Conservation (phyloP, 2,888 invertebrate genomes). For the Drosophila buzzatii region DNA sequence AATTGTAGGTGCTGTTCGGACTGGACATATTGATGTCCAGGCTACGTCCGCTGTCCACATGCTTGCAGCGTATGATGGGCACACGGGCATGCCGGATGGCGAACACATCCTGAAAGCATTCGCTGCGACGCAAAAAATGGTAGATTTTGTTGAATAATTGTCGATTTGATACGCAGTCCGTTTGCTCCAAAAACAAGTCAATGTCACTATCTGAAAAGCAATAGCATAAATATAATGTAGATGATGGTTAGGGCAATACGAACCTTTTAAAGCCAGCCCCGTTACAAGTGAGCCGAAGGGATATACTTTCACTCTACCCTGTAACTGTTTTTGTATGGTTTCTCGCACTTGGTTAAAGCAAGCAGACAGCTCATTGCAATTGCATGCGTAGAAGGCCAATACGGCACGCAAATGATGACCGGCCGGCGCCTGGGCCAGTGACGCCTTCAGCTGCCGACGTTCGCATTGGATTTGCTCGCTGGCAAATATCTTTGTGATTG, state of each 20-base stretch:
- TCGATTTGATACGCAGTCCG: conserved; percentile 32
- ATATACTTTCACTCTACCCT: conserved; percentile 79
- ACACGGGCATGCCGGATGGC: conserved; percentile 90
- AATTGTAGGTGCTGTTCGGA: conserved; percentile 90
- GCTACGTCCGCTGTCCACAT: conserved; percentile 87
- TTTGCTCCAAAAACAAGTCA: conserved; percentile 88
- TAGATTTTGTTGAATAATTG: conserved; percentile 84
- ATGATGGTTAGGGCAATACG: conserved; percentile 20
- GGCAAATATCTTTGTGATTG: conserved; percentile 50
- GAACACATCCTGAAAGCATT: conserved; percentile 87
- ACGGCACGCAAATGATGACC: conserved; percentile 64
- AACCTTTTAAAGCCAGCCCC: conserved; percentile 88
- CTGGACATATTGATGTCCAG: conserved; percentile 92
- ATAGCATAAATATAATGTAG: neutral
- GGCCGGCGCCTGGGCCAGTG: conserved; percentile 41
- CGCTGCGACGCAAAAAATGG: conserved; percentile 84
- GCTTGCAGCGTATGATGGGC: conserved; percentile 91
- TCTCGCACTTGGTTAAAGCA: conserved; percentile 66
- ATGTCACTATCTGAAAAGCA: conserved; percentile 88
- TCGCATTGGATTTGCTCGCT: conserved; percentile 59
- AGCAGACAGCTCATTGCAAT: conserved; percentile 53
- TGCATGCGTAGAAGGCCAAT: conserved; percentile 59
- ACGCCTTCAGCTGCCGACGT: conserved; percentile 46
- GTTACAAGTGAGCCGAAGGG: conserved; percentile 92
- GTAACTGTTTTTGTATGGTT: conserved; percentile 72